These are phyloP conservation scores for Calcarius ornatus DNA, from an alignment of 2,113 vertebrate genomes.

Conservation along the genomic window DNA sequence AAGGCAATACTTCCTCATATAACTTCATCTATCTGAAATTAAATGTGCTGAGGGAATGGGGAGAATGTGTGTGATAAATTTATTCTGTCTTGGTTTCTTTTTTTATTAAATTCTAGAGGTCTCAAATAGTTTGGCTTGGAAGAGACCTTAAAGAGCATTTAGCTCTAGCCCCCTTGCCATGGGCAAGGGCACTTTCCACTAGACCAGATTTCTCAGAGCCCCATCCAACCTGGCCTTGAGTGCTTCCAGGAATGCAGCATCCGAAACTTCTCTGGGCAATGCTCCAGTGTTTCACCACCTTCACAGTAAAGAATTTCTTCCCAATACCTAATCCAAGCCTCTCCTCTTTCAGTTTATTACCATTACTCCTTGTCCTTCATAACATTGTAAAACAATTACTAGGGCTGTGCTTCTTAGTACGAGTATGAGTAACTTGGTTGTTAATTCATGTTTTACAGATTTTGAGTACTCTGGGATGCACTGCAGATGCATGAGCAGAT, in stretches of 20 bases:
- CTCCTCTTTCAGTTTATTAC: neutral
- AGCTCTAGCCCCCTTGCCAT: neutral
- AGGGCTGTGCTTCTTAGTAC: neutral
- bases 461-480: neutral
- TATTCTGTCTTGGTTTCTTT: neutral
- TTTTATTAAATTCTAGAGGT: neutral
- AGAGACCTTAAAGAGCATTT: neutral
- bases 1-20: neutral
- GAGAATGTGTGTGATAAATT: accelerated
- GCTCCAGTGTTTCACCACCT: neutral
- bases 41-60: neutral
- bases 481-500: neutral
- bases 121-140: neutral
- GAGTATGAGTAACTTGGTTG: neutral
- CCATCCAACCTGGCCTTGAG: neutral
- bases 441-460: neutral
- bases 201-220: neutral
- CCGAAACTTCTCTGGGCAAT: neutral
- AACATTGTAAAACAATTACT: neutral
- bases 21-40: neutral
- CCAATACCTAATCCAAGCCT: neutral
- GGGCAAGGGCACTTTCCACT: neutral
- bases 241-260: neutral
- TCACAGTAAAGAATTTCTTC: neutral
- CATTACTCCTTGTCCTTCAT: neutral